Evolutionary conservation across 2,888 invertebrate species (phyloP).

Genomic region (Lepidocyrtinus sp.): DNA sequence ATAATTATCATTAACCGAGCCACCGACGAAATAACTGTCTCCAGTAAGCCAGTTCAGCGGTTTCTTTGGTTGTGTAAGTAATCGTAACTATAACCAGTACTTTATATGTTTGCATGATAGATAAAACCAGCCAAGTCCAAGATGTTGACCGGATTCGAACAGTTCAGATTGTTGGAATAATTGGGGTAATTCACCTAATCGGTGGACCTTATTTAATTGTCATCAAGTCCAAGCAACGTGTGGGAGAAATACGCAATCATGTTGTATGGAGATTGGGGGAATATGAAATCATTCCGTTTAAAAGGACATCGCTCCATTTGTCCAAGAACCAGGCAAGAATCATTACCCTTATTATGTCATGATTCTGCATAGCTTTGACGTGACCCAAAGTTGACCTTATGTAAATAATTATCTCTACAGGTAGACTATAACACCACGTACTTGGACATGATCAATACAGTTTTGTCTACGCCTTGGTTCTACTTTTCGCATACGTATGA

Average conservation of each 20-base stretch:
- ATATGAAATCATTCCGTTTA: conserved; percentile 89
- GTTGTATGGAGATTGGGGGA: conserved; percentile 85
- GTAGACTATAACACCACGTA: conserved; percentile 88
- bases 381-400: not conserved
- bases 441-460: conserved; percentile 86
- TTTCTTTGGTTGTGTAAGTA: not conserved
- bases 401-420: conserved; percentile 72
- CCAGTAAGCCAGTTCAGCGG: conserved; percentile 75
- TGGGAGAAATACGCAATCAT: conserved; percentile 82
- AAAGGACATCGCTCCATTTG: conserved; percentile 87
- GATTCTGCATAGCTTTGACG: not conserved
- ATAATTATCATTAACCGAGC: conserved; percentile 89
- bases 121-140: conserved; percentile 78
- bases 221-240: conserved; percentile 86
- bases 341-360: not conserved
- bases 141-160: conserved; percentile 76
- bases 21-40: conserved; percentile 81
- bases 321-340: conserved; percentile 81
- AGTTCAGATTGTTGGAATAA: conserved; percentile 84
- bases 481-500: conserved; percentile 97
- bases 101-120: conserved; percentile 71
- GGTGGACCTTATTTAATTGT: conserved; percentile 91
- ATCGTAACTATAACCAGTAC: conserved; percentile 65
- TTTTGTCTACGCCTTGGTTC: conserved; percentile 87
- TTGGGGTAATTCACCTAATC: conserved; percentile 87